Percentiles rank a stretch among this genome's conserved stretches.
Conservation (phyloP, 2,113 vertebrate genomes). For the Chaetodon trifascialis region DNA sequence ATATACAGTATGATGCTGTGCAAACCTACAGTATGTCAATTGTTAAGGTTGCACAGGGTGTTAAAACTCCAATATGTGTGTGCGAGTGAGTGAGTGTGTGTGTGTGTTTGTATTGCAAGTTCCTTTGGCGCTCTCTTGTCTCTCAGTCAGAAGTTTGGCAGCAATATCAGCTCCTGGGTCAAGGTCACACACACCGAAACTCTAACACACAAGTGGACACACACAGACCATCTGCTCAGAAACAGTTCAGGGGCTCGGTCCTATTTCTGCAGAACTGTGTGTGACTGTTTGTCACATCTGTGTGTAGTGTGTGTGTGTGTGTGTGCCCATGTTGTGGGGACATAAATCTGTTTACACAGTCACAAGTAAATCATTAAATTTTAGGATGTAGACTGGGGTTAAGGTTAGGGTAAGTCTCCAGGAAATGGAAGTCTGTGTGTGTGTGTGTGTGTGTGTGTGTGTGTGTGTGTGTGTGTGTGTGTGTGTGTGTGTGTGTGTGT, state of each 20-base stretch:
- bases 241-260: constrained; percentile 48
- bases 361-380: too few species aligned
- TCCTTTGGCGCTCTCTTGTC: constrained; percentile 40
- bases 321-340: too few species aligned
- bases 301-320: constrained; percentile 58
- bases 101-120: constrained; percentile 36
- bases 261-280: constrained; percentile 68
- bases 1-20: not conserved
- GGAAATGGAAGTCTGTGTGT: too few species aligned
- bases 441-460: too few species aligned
- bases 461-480: constrained; percentile 37
- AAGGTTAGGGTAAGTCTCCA: too few species aligned
- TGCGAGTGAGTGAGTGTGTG: not conserved
- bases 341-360: too few species aligned
- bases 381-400: too few species aligned
- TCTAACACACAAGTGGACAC: constrained; percentile 41
- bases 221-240: constrained; percentile 80
- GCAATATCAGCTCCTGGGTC: constrained; percentile 40
- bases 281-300: constrained; percentile 54
- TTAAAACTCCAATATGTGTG: constrained; percentile 1
- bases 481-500: constrained; percentile 22
- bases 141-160: constrained; percentile 66
- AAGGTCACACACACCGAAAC: constrained; percentile 61
- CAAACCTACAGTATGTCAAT: constrained; percentile 17
- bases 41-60: constrained; percentile 5